Evolutionary conservation across 2,888 invertebrate genomes (phyloP).

Genomic region (Zaprionus lineosus): DNA sequence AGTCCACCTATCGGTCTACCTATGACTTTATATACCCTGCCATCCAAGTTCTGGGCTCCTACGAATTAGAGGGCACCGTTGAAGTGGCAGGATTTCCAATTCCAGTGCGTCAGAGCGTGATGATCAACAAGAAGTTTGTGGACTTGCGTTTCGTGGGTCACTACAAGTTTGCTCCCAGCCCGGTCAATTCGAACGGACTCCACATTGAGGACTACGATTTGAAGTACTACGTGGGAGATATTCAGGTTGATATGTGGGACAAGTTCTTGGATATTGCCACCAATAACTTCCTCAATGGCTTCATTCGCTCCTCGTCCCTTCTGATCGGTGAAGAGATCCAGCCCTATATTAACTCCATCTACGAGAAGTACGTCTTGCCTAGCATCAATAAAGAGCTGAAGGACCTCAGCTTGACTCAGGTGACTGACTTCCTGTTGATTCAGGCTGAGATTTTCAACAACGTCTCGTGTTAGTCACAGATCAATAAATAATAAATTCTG

Average conservation of each 20-base stretch:
- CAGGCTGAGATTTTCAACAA: conserved; percentile 36
- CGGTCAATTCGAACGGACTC: conserved; percentile 45
- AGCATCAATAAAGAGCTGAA: conserved; percentile 44
- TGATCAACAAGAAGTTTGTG: conserved; percentile 54
- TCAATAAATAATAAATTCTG: not conserved
- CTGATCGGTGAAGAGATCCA: conserved; percentile 58
- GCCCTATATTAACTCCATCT: conserved; percentile 22
- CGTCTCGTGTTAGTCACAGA: conserved; percentile 19
- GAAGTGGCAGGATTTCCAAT: conserved; percentile 40
- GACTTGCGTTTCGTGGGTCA: conserved; percentile 61
- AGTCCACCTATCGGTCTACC: conserved; percentile 35
- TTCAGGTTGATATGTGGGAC: conserved; percentile 56
- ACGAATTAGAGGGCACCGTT: conserved; percentile 42
- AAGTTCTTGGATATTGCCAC: conserved; percentile 56
- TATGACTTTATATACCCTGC: conserved; percentile 62
- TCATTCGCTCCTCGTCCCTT: conserved; percentile 33
- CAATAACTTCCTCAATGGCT: conserved; percentile 67
- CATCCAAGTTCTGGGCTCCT: conserved; percentile 61
- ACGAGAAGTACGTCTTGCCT: conserved; percentile 26
- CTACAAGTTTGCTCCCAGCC: conserved; percentile 41
- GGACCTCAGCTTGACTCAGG: conserved; percentile 23
- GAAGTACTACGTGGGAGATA: conserved; percentile 52
- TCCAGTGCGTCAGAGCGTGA: conserved; percentile 32
- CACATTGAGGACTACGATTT: conserved; percentile 52
- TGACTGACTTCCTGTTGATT: conserved; percentile 6